These are phyloP conservation scores for Monomorium pharaonis DNA, from an alignment of 1,140 invertebrate species.

Conservation along the genomic window DNA sequence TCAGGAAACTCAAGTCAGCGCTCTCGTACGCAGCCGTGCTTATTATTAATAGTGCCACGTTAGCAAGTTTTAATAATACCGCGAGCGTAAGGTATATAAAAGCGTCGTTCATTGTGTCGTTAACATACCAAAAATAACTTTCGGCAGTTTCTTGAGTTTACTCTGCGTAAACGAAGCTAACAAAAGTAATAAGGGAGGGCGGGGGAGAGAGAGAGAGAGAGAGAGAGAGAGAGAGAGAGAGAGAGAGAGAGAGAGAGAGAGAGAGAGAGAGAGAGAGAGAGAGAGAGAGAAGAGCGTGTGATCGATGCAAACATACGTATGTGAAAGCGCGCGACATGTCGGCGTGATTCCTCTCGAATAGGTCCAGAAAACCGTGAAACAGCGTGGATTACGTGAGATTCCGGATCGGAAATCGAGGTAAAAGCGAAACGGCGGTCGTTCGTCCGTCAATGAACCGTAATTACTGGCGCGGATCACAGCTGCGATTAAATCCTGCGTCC, in stretches of 20 bases:
- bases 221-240: too few species aligned
- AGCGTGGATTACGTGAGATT: neutral
- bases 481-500: conserved; percentile 64
- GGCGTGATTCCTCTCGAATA: neutral
- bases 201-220: neutral
- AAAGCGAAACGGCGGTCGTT: conserved; percentile 18
- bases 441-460: conserved; percentile 66
- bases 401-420: conserved; percentile 37
- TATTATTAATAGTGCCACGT: conserved; percentile 52
- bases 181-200: neutral
- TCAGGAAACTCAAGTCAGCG: conserved; percentile 33
- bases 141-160: neutral
- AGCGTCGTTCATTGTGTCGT: conserved; percentile 12
- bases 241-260: too few species aligned
- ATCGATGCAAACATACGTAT: neutral
- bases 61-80: conserved; percentile 50
- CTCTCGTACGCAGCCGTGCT: conserved; percentile 9
- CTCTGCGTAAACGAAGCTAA: neutral
- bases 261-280: too few species aligned
- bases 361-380: neutral
- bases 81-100: neutral
- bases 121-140: conserved; percentile 21
- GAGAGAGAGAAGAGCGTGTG: too few species aligned
- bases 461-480: conserved; percentile 62
- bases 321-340: neutral